Conservation (phyloP, 1,140 invertebrate species). For the Danaus plexippus region DNA sequence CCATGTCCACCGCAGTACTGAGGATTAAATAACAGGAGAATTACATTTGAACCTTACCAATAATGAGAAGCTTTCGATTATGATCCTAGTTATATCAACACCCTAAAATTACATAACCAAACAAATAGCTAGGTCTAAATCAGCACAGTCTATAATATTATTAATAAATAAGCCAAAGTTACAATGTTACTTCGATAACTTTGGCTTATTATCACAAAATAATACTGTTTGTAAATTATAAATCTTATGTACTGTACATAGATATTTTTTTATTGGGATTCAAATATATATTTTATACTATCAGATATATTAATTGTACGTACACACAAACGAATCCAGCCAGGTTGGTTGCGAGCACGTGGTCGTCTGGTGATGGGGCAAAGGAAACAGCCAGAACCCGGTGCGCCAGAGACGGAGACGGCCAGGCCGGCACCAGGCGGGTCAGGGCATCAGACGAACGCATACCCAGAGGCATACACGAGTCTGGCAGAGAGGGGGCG, state of each 20-base stretch:
- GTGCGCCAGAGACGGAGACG: slow-evolving; percentile 84
- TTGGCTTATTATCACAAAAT: too few species aligned
- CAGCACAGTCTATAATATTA: too few species aligned
- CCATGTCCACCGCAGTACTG: slow-evolving; percentile 92
- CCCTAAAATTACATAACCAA: too few species aligned
- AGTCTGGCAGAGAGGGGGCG: slow-evolving; percentile 91
- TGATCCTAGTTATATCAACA: too few species aligned
- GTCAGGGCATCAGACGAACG: slow-evolving; percentile 92
- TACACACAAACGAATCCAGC: slow-evolving; percentile 96
- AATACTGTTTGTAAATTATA: too few species aligned
- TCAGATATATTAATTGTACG: slow-evolving; percentile 65
- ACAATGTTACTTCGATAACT: too few species aligned
- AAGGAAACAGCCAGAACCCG: slow-evolving; percentile 91
- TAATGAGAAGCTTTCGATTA: too few species aligned
- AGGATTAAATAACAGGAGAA: slow-evolving; percentile 1
- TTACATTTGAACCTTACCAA: not conserved
- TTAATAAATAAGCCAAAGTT: too few species aligned
- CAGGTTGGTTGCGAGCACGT: slow-evolving; percentile 90
- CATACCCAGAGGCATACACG: slow-evolving; percentile 96
- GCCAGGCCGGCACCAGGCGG: slow-evolving; percentile 88
- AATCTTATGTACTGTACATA: too few species aligned
- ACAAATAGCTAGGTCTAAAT: too few species aligned
- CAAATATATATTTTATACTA: not conserved
- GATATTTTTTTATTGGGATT: too few species aligned
- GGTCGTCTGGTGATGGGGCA: slow-evolving; percentile 80